Conservation (phyloP, 1,140 invertebrate genomes). For the Tetraneura akinire region DNA sequence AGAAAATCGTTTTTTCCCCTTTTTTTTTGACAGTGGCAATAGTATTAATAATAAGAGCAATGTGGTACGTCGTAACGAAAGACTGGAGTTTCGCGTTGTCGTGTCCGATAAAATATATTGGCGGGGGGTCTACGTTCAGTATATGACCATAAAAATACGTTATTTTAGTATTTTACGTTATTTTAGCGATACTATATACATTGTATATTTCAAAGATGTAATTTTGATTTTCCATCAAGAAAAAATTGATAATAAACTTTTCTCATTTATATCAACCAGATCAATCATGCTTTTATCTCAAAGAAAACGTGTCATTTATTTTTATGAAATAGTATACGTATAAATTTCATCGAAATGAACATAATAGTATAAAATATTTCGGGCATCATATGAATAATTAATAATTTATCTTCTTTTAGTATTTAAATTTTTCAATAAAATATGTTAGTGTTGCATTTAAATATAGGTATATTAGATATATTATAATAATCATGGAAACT, state of each 20-base stretch:
- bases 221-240: conserved; percentile 46
- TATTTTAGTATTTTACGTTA: conserved; percentile 42
- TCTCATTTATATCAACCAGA: conserved; percentile 1
- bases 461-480: too few species aligned
- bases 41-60: conserved; percentile 32
- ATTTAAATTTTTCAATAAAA: too few species aligned
- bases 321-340: too few species aligned
- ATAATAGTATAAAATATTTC: too few species aligned
- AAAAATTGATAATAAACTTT: conserved; percentile 19
- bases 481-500: too few species aligned
- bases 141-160: conserved; percentile 29
- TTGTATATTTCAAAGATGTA: conserved; percentile 4
- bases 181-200: not conserved
- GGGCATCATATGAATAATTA: too few species aligned
- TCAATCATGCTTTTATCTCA: not conserved
- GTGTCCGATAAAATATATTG: conserved; percentile 2
- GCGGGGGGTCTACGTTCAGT: not conserved
- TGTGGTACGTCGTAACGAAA: conserved; percentile 37
- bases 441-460: too few species aligned
- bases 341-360: too few species aligned
- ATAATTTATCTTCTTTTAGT: too few species aligned
- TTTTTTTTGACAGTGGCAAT: conserved; percentile 1
- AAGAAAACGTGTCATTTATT: too few species aligned
- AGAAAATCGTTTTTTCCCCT: conserved; percentile 5
- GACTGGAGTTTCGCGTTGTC: not conserved